Conservation (phyloP, 2,113 vertebrate genomes). For the Pitta sordida region DNA sequence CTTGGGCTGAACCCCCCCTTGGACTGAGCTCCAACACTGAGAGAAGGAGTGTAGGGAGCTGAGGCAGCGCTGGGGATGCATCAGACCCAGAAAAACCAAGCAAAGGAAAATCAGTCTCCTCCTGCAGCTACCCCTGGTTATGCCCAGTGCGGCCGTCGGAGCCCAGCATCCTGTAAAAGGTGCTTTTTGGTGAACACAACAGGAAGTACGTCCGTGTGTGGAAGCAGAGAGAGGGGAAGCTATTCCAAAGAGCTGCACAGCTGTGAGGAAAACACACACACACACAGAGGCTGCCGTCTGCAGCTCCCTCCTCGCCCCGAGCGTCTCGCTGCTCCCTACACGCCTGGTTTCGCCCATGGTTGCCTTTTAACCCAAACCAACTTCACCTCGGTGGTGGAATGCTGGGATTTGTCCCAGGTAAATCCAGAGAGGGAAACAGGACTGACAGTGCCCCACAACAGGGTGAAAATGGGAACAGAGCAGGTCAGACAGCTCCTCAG, state of each 20-base stretch:
- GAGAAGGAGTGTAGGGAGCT: background rate
- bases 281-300: background rate
- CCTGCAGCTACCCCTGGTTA: background rate
- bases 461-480: background rate
- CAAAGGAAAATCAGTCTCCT: background rate
- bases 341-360: conserved; percentile 55
- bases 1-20: background rate
- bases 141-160: fast-evolving
- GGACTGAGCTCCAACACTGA: background rate
- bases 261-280: background rate
- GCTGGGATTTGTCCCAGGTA: background rate
- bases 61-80: background rate
- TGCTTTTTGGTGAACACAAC: background rate
- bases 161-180: background rate
- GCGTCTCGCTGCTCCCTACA: conserved; percentile 15
- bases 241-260: background rate
- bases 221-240: background rate
- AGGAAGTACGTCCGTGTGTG: background rate
- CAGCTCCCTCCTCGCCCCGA: background rate
- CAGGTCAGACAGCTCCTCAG: background rate
- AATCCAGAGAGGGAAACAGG: background rate
- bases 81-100: background rate
- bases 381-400: background rate
- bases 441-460: background rate
- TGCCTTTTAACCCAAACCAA: conserved; percentile 38